Percentiles rank a stretch among this genome's conserved stretches.
Conservation (phyloP, 2,797 vertebrate genomes). For the Cynodonichthys magdalenae region DNA sequence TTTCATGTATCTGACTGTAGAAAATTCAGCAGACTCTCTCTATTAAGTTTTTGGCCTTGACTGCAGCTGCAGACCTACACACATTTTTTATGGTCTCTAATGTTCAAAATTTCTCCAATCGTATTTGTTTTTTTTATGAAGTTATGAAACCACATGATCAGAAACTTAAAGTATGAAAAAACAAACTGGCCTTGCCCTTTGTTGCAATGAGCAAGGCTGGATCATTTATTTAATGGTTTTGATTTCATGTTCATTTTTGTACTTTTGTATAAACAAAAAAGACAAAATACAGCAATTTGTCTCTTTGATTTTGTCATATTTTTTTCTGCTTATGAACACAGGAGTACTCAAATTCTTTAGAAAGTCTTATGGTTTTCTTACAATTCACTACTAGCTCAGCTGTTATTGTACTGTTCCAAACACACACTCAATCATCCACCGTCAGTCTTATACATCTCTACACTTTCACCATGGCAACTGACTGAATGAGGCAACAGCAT, state of each 20-base stretch:
- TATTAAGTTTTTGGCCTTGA: slow-evolving; percentile 48
- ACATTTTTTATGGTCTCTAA: slow-evolving; percentile 11
- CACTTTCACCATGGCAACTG: slow-evolving; percentile 75
- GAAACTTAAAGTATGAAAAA: background rate
- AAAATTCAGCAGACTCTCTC: slow-evolving; percentile 31
- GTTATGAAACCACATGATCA: background rate
- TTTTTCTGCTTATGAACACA: background rate
- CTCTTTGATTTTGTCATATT: background rate
- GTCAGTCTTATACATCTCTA: slow-evolving; percentile 49
- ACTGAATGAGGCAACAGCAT: slow-evolving; percentile 30
- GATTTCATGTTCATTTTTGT: slow-evolving; percentile 2
- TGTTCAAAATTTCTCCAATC: background rate
- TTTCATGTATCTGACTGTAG: slow-evolving; percentile 26
- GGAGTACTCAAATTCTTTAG: background rate
- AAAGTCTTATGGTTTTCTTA: background rate
- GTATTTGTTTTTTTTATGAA: slow-evolving; percentile 5
- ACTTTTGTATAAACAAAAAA: background rate
- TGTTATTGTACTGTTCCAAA: slow-evolving; percentile 6
- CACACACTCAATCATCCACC: slow-evolving; percentile 23
- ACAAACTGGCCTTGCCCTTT: background rate
- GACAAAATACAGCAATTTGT: slow-evolving; percentile 6
- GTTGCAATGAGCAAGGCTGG: background rate
- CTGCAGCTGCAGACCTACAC: slow-evolving; percentile 25
- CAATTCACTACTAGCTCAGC: slow-evolving; percentile 1
- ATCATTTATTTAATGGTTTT: background rate